These are phyloP conservation scores for Cyanoderma ruficeps DNA, from an alignment of 2,113 vertebrate species.

Conservation along the genomic window DNA sequence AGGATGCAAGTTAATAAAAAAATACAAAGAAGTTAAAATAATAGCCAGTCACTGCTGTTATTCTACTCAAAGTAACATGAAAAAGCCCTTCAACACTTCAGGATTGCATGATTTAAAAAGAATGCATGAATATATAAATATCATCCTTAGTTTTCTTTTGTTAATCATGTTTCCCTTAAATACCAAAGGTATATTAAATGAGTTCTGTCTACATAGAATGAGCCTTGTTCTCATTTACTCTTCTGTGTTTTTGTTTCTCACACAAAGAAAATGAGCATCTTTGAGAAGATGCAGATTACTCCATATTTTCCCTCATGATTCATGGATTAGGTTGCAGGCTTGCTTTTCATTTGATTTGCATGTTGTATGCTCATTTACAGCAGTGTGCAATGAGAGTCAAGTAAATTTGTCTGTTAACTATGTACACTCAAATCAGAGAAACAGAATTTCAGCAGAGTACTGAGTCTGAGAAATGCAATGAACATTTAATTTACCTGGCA, in stretches of 20 bases:
- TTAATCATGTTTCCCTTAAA: background rate
- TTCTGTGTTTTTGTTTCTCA: background rate
- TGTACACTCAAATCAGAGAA: background rate
- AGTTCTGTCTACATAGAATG: background rate
- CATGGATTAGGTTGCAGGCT: background rate
- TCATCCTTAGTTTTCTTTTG: background rate
- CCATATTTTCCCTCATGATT: background rate
- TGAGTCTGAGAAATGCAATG: background rate
- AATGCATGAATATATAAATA: background rate
- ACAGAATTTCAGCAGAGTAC: background rate
- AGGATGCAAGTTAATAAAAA: slow-evolving; percentile 32
- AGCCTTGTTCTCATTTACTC: background rate
- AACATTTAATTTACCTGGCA: background rate
- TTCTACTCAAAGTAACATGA: background rate
- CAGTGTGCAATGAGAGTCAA: background rate
- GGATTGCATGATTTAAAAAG: background rate
- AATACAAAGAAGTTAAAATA: background rate
- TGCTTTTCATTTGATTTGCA: background rate
- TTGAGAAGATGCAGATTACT: background rate
- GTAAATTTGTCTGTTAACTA: background rate
- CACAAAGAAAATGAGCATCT: background rate
- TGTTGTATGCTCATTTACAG: background rate
- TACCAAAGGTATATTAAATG: background rate
- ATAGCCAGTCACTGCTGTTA: background rate
- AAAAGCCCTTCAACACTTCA: background rate